Base-by-base conservation (phyloP, 2,797 vertebrate genomes). In the Choloepus didactylus region DNA sequence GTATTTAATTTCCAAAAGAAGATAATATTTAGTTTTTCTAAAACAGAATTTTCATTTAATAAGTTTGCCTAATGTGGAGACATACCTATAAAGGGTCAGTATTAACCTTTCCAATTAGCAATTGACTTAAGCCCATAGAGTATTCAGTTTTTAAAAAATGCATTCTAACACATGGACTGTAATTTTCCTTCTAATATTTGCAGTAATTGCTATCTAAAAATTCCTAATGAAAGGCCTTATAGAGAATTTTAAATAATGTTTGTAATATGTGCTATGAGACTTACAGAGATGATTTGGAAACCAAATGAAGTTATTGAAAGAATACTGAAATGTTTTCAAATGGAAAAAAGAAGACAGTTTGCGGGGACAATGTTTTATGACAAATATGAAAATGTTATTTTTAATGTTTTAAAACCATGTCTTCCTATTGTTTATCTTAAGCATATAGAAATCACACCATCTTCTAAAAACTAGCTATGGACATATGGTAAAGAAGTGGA, bases 1-100 rank as follows among this genome's bases (percentile, higher is more conserved):
- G 15, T 70, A 35, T 72, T 95, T 95, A 88, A 35, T 66, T 91
- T 84, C 25, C 44, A 92, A 94, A 95, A 95, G 38, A 77, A 35
- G 35, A 35, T 35, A 35, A 35, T 88, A 77, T 38, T 94, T 70
- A 81, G 83, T 62, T 92, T 87, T 75, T 35, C 67, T 93, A 72
- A 72, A 62, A 62, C 29, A 72, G n/a, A 86, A 86, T 93, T 87
- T 96, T 93, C 38, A 88, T 16, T 85, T 93, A 70, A 60, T n/a
- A 95, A 56, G 35, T 85, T 82, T 93, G 10, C 44, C 82, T 77
- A 51, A 76, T 77, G 27, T 77, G 54, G 60, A 4, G 35, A 15
- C 9, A 84, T 70, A 11, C 29, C 27, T 79, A 41, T 60, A 29
- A 84, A 51, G 6, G 16, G 6, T 62, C 90, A 16, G 23, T 89